Evolutionary conservation across 2,113 vertebrate genomes (phyloP).

Genomic region (Crocuta crocuta): DNA sequence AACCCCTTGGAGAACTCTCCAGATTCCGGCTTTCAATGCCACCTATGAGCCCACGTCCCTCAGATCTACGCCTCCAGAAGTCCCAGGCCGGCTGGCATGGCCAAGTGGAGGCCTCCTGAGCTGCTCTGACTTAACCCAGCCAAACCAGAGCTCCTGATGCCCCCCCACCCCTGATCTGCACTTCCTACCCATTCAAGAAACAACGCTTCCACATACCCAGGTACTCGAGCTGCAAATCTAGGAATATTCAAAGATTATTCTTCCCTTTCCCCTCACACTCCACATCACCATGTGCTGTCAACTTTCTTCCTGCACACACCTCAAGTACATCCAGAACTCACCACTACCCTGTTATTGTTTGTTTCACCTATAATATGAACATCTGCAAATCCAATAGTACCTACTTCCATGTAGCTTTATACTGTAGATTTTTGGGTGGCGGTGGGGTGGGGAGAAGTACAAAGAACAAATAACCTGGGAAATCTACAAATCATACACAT

Average conservation of each 20-base stretch:
- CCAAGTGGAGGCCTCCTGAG: neutral
- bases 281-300: neutral
- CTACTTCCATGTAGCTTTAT: neutral
- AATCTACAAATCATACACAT: too few relatives aligned
- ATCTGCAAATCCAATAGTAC: neutral
- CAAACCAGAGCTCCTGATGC: neutral
- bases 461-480: neutral
- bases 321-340: neutral
- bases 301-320: neutral
- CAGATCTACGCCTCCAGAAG: neutral
- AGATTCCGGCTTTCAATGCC: neutral
- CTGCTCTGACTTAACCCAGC: neutral
- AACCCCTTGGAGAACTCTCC: neutral
- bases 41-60: neutral
- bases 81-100: neutral
- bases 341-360: neutral
- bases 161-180: too few relatives aligned
- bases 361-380: neutral
- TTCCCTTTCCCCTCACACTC: neutral
- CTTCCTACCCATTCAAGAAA: neutral
- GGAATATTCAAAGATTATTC: neutral
- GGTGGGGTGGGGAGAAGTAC: too few relatives aligned
- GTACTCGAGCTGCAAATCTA: neutral
- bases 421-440: neutral
- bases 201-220: neutral